Evolutionary conservation across 1,140 invertebrate genomes (phyloP), one percentile per base, ranked within the genome.

Genomic region (Brachionus paranguensis): DNA sequence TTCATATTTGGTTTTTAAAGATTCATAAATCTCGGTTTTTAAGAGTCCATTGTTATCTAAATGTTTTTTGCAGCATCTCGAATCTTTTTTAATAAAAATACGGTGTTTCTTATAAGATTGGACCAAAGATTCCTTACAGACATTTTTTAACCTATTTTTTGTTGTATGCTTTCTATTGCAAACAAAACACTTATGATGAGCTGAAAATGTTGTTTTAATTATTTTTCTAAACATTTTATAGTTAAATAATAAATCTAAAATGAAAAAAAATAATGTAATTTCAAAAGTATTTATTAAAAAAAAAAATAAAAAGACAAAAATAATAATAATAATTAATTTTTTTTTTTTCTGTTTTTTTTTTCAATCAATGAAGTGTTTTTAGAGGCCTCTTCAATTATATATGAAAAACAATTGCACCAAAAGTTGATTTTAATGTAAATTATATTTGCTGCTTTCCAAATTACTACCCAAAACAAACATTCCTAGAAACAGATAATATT

Each of bases 31-130:
- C 41, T 45, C 3, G 33, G 33, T 74, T 74, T 24, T 74, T 74
- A 74, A 1, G 11, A 74, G 41, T 24, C 70, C 70, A 43, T 41
- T 43, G 12, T 74, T 45, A 45, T 74, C 70, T 74, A 74, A 74
- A 74, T 74, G 70, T 47, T 45, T 74, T 74, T 74, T 74, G 41
- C 70, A 74, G 41, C 33, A 43, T 74, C 70, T 74, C 8, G 70
- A 41, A 74, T 74, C 14, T 74, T 74, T 74, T 74, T 74, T 47
- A 74, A 74, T 74, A 74, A 43, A 74, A 74, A 74, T 74, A 68
- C 65, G 10, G 33, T 68, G 33, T 41, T 68, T 68, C n/a, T 68
- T 68, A 68, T 33, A 68, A 41, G 33, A 68, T 68, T 68, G 27
- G 65, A 68, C 65, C 29, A 68, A 33, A 68, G 65, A 68, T 68